A percentile compares a stretch with the other conserved stretches of the same genome.
These are phyloP conservation scores for Crocidura indochinensis DNA, from an alignment of 2,797 vertebrate genomes.

Conservation along the genomic window DNA sequence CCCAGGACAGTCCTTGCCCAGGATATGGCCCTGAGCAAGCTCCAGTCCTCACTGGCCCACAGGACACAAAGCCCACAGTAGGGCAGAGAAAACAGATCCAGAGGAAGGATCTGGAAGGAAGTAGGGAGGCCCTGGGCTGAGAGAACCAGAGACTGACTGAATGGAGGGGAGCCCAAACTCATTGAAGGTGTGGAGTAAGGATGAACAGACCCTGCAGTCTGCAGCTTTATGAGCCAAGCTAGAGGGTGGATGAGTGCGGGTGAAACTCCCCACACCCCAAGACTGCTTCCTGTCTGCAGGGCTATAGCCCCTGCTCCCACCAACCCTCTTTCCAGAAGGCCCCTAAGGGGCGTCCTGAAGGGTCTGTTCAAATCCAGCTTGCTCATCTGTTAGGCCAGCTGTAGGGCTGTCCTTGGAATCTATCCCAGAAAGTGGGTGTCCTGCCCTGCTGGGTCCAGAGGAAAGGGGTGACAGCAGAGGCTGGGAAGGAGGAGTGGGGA, in stretches of 20 bases:
- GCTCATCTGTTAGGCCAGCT: not conserved
- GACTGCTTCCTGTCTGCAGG: not conserved
- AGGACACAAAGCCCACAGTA: not conserved
- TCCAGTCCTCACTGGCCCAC: not conserved
- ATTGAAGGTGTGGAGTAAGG: not conserved
- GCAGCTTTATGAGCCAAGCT: not conserved
- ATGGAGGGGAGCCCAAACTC: not conserved
- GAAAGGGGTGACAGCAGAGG: not conserved
- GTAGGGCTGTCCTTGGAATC: not conserved
- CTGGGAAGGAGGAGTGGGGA: not conserved
- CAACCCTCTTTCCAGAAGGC: not conserved
- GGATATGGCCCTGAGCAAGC: not conserved
- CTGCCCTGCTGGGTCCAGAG: not conserved
- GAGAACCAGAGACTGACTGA: not conserved
- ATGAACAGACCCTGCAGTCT: no score
- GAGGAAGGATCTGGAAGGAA: conserved; percentile 34
- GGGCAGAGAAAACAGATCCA: not conserved
- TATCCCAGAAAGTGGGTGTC: not conserved
- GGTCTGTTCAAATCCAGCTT: not conserved
- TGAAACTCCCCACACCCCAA: not conserved
- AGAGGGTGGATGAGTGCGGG: not conserved
- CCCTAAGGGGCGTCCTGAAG: not conserved
- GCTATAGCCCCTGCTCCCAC: not conserved
- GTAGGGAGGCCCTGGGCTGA: not conserved
- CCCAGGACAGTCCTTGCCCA: not conserved